Base-by-base conservation (phyloP, 2,888 invertebrate genomes). In the Subacronicta megacephala region DNA sequence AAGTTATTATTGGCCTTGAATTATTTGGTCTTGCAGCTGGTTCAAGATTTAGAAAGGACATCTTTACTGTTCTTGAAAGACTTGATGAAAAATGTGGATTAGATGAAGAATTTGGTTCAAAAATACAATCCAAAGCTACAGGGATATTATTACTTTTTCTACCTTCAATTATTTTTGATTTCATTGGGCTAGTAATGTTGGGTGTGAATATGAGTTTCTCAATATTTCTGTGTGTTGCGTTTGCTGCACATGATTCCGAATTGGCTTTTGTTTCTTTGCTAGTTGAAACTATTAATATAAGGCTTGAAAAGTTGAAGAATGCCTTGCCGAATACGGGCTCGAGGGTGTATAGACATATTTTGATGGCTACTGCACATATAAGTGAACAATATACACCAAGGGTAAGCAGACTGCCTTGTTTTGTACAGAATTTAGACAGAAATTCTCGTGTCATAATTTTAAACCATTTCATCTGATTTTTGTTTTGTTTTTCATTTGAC, bases 171-270 rank as follows among this genome's bases (percentile, higher is more conserved):
- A 6, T 82, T 0, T 20, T 86, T 6, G 89, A 91, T 70, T 12
- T 75, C 0, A n/a, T 73, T 36, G 82, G 85, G 4, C 62, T 84
- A 44, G 65, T 37, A 13, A 12, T 73, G 0, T 31, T 84, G 0
- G 53, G 62, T 10, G 16, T 61, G 0, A 65, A 77, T 23, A 15
- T 41, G 1, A 69, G 72, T 29, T 33, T 74, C 10, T 61, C 80
- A 0, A 12, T 83, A 6, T 50, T 79, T 0, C 65, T 85, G 0
- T 70, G 78, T 7, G 41, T 88, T 0, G 70, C 80, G 0, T 82
- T 83, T 51, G 78, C 85, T 1, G 87, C 85, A 17, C 86, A 87
- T 49, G 89, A 90, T 60, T 70, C 84, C 0, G 92, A 92, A 72
- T 68, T 88, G 37, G 60, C 80, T 0, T 83, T 90, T 9, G 77